Evolutionary conservation across 2,888 invertebrate genomes (phyloP).

Genomic region (Trichacis sp.): DNA sequence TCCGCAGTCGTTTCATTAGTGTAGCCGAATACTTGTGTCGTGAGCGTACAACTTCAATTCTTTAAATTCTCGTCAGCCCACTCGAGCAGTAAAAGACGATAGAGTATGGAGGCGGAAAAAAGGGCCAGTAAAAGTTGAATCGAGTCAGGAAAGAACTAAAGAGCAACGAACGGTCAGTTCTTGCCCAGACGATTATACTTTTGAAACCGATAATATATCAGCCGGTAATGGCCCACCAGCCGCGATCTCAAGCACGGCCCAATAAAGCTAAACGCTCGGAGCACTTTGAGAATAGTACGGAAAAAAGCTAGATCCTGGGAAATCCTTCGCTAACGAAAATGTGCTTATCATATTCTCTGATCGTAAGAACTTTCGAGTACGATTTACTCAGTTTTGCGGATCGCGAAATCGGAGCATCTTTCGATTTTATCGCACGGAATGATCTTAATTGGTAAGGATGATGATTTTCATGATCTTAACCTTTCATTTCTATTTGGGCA

Average conservation of each 20-base stretch:
- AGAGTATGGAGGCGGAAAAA: constrained; percentile 33
- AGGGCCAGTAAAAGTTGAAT: constrained; percentile 30
- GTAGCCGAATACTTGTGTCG: constrained; percentile 19
- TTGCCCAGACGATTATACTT: constrained; percentile 56
- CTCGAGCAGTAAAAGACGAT: constrained; percentile 39
- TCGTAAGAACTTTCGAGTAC: constrained; percentile 5
- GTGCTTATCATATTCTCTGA: constrained; percentile 48
- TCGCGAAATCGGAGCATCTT: too few relatives aligned
- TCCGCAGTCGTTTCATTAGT: constrained; percentile 27
- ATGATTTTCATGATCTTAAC: too few relatives aligned
- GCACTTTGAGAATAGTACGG: constrained; percentile 22
- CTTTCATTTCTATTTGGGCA: too few relatives aligned
- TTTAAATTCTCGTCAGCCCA: constrained; percentile 48
- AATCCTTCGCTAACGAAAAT: constrained; percentile 25
- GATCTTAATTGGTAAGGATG: too few relatives aligned
- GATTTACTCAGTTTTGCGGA: too few relatives aligned
- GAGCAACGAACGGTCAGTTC: constrained; percentile 33
- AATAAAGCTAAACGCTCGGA: constrained; percentile 49
- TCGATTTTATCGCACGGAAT: too few relatives aligned
- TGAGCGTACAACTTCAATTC: constrained; percentile 41
- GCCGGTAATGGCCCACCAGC: constrained; percentile 58
- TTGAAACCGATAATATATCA: constrained; percentile 63
- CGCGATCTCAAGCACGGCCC: constrained; percentile 46
- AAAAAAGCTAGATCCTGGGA: constrained; percentile 18
- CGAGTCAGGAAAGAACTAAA: constrained; percentile 27